phyloP scores from a whole-genome alignment of 2,888 invertebrate genomes.

The Eledona agricola region DNA sequence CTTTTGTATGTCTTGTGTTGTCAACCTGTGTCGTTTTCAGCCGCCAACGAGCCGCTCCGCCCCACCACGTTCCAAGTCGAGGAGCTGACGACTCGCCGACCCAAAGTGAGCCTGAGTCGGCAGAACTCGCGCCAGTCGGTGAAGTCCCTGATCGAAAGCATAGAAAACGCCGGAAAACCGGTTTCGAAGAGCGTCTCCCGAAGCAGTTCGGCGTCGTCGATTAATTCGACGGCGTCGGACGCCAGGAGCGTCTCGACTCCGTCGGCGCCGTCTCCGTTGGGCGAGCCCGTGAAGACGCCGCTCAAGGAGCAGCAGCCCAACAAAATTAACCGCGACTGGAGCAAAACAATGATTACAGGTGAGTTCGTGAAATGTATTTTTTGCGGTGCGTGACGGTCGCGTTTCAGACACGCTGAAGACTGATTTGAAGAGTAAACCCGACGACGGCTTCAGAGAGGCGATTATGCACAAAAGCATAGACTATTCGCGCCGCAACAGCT shows the following conservation, averaged over 20 bases:
- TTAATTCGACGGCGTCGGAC: conserved; percentile 67
- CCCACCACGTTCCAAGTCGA: conserved; percentile 69
- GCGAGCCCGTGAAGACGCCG: conserved; percentile 62
- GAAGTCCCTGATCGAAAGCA: conserved; percentile 89
- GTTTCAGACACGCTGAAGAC: too few relatives aligned
- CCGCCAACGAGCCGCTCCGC: conserved; percentile 56
- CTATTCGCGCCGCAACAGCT: conserved; percentile 77
- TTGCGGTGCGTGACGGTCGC: too few relatives aligned
- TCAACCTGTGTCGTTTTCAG: conserved; percentile 12
- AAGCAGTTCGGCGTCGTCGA: conserved; percentile 72
- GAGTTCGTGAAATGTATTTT: too few relatives aligned
- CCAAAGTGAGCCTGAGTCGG: conserved; percentile 65
- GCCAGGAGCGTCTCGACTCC: conserved; percentile 57
- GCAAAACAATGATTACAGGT: conserved; percentile 50
- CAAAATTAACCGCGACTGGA: conserved; percentile 54
- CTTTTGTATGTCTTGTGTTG: conserved; percentile 25
- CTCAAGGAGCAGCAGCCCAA: conserved; percentile 63
- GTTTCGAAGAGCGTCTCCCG: conserved; percentile 56
- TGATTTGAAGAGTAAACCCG: conserved; percentile 55
- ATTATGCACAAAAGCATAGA: conserved; percentile 70
- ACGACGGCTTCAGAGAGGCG: conserved; percentile 61
- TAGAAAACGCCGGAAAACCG: conserved; percentile 85
- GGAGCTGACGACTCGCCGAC: conserved; percentile 68
- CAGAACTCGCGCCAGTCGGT: conserved; percentile 87
- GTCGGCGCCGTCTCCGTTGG: conserved; percentile 55